phyloP scores from a whole-genome alignment of 2,888 invertebrate species.

The Chrysotoxum bicinctum region DNA sequence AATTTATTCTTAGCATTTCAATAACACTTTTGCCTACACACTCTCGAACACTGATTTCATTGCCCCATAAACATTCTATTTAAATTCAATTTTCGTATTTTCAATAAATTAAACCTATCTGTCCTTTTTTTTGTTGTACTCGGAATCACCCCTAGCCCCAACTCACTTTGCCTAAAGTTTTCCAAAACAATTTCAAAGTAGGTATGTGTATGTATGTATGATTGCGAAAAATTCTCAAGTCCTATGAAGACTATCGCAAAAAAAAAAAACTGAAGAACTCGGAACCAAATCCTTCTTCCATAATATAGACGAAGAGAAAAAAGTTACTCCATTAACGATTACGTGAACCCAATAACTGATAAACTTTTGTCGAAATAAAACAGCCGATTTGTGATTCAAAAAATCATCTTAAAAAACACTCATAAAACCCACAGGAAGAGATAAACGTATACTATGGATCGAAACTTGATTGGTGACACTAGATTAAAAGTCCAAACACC shows the following conservation, averaged over 20 bases:
- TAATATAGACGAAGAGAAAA: conserved; percentile 47
- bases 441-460: conserved; percentile 53
- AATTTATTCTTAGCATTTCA: not conserved
- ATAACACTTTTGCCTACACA: no score
- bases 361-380: conserved; percentile 33
- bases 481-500: conserved; percentile 61
- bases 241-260: conserved; percentile 36
- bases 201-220: not conserved
- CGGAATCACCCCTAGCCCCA: not conserved
- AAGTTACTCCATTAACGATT: conserved; percentile 67
- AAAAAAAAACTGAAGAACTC: conserved; percentile 3
- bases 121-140: conserved; percentile 3
- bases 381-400: conserved; percentile 31
- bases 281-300: conserved; percentile 15
- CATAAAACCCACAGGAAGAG: conserved; percentile 14
- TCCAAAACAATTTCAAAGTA: conserved; percentile 48
- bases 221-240: conserved; percentile 38
- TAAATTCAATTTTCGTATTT: conserved; percentile 62
- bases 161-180: conserved; percentile 17
- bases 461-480: conserved; percentile 63
- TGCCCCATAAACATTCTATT: conserved; percentile 51
- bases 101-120: conserved; percentile 49
- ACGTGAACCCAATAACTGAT: conserved; percentile 70
- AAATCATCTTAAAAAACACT: conserved; percentile 31
- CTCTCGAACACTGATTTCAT: conserved; percentile 16